A percentile compares a stretch with the other conserved stretches of the same genome.
phyloP scores from a whole-genome alignment of 2,888 invertebrate genomes.

The Rhamphomyia laevipes region DNA sequence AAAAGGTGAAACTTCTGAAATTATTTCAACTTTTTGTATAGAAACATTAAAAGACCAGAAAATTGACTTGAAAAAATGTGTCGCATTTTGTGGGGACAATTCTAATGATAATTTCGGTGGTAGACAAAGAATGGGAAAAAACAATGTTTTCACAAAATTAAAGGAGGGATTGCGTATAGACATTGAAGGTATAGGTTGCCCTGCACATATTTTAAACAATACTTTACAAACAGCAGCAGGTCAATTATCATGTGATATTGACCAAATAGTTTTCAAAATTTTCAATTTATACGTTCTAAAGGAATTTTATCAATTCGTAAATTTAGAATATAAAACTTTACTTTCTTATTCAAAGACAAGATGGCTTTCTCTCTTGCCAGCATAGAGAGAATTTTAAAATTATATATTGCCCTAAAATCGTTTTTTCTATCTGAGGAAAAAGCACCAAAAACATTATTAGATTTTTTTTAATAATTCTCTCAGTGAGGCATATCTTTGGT shows the following conservation, averaged over 20 bases:
- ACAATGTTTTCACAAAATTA: slow-evolving; percentile 9
- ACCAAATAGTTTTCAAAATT: no score
- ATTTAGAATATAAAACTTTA: no score
- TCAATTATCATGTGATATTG: background rate
- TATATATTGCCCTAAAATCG: no score
- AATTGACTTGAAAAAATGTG: slow-evolving; percentile 3
- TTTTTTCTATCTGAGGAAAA: no score
- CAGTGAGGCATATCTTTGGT: no score
- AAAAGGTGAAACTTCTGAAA: slow-evolving; percentile 1
- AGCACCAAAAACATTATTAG: no score
- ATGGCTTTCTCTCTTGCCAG: slow-evolving; percentile 6
- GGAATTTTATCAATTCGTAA: no score
- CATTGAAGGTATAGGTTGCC: no score
- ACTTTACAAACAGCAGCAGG: background rate
- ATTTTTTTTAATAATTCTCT: no score
- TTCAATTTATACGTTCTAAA: no score
- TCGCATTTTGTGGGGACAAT: slow-evolving; percentile 8
- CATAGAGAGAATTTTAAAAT: slow-evolving; percentile 8
- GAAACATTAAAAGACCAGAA: background rate
- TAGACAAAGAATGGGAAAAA: slow-evolving; percentile 4
- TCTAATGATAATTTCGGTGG: slow-evolving; percentile 4
- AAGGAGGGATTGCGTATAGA: slow-evolving; percentile 8
- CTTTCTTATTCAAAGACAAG: slow-evolving; percentile 7
- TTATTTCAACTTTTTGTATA: background rate
- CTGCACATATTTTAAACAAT: slow-evolving; percentile 6